Conservation (phyloP, 2,888 invertebrate genomes). For the Eustalomyia histrio region DNA sequence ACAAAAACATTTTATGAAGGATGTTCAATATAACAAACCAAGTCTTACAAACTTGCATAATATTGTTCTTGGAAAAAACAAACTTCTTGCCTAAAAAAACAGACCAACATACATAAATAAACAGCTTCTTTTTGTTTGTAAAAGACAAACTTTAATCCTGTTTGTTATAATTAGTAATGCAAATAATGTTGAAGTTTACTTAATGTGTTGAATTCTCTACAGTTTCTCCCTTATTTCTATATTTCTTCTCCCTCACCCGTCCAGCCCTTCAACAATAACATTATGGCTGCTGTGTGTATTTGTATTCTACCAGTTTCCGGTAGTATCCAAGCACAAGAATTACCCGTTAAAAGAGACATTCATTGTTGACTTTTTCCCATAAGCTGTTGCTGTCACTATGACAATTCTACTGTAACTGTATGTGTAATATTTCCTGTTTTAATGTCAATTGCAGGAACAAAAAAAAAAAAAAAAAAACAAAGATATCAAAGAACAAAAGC, state of each 20-base stretch:
- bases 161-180: constrained; percentile 79
- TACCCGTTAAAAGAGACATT: background rate
- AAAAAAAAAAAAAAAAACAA: background rate
- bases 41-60: background rate
- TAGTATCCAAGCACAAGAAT: background rate
- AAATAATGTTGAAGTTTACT: constrained; percentile 71
- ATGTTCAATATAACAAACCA: background rate
- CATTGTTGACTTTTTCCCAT: background rate
- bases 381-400: constrained; percentile 36
- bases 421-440: constrained; percentile 25
- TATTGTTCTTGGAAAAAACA: background rate
- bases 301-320: constrained; percentile 6
- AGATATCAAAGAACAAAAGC: background rate
- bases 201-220: background rate
- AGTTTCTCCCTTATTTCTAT: background rate
- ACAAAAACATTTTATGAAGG: too few species aligned
- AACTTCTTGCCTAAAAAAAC: background rate
- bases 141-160: constrained; percentile 70
- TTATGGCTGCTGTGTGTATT: background rate
- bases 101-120: background rate
- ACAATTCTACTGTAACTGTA: constrained; percentile 36
- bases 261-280: background rate
- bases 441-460: constrained; percentile 42
- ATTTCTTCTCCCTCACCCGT: too few species aligned
- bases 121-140: constrained; percentile 19